Evolutionary conservation across 1,140 invertebrate species (phyloP).

Genomic region (Trichonephila clavata): DNA sequence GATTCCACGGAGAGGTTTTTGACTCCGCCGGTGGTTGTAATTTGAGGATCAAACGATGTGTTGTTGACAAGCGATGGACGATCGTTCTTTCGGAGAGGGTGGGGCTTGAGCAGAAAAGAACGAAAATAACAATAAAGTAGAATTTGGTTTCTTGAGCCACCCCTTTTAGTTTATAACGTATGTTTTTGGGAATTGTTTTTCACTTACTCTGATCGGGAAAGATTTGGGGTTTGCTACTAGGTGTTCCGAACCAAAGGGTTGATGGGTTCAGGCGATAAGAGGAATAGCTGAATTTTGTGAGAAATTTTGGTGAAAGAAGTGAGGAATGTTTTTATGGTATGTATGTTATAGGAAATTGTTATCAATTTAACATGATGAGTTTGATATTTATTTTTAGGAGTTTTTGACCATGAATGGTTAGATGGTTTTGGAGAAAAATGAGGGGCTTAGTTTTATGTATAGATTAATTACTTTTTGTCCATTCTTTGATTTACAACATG

Average conservation of each 20-base stretch:
- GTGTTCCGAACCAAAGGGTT: neutral
- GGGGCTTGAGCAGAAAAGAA: neutral
- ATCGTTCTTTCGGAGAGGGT: neutral
- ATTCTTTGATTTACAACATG: too few relatives aligned
- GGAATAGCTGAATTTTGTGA: too few relatives aligned
- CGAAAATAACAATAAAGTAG: neutral
- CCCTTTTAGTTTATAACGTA: neutral
- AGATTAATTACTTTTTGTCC: too few relatives aligned
- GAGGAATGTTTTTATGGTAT: too few relatives aligned
- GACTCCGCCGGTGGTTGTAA: neutral
- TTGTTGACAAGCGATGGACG: neutral
- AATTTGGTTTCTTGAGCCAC: neutral
- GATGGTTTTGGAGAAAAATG: too few relatives aligned
- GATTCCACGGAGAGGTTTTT: conserved; percentile 7
- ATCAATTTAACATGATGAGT: too few relatives aligned
- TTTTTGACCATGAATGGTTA: too few relatives aligned
- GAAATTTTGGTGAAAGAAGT: too few relatives aligned
- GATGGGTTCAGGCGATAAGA: neutral
- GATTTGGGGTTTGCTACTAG: neutral
- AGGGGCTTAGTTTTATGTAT: too few relatives aligned
- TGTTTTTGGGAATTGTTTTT: neutral
- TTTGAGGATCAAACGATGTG: neutral
- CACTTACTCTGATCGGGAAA: neutral
- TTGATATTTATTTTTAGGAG: too few relatives aligned
- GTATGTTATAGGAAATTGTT: too few relatives aligned